Percentiles rank a stretch among this genome's conserved stretches.
Conservation (phyloP, 2,113 vertebrate genomes). For the Hucho hucho region DNA sequence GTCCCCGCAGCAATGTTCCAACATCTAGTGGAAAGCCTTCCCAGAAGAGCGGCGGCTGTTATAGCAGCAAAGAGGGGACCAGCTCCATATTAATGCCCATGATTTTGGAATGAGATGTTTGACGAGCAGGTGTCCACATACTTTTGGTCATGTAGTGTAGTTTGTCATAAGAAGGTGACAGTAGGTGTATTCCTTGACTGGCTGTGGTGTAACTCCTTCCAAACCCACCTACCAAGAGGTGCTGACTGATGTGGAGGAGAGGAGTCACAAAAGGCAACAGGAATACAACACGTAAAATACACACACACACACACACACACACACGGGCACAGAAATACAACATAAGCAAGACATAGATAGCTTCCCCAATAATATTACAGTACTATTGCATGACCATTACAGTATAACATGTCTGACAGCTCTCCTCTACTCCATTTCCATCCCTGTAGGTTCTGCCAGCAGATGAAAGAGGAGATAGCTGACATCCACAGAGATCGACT, state of each 20-base stretch:
- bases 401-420: background rate
- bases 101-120: too few relatives aligned
- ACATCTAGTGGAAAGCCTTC: too few relatives aligned
- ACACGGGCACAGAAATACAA: background rate
- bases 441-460: constrained; percentile 49
- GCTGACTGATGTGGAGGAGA: background rate
- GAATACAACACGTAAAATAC: constrained; percentile 36
- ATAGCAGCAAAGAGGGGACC: too few relatives aligned
- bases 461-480: constrained; percentile 46
- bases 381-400: background rate
- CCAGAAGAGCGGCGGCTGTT: too few relatives aligned
- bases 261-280: constrained; percentile 38
- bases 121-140: too few relatives aligned
- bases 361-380: background rate
- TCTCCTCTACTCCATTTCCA: constrained; percentile 20
- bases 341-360: background rate
- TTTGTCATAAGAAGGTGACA: constrained; percentile 8
- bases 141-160: too few relatives aligned
- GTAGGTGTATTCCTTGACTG: constrained; percentile 41
- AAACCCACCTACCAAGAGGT: constrained; percentile 54
- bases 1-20: too few relatives aligned
- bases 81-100: too few relatives aligned
- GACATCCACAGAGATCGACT: constrained; percentile 30
- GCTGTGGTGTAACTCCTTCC: constrained; percentile 42
- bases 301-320: too few relatives aligned